Evolutionary conservation across 2,797 vertebrate genomes (phyloP).

Genomic region (Pelodytes ibericus): DNA sequence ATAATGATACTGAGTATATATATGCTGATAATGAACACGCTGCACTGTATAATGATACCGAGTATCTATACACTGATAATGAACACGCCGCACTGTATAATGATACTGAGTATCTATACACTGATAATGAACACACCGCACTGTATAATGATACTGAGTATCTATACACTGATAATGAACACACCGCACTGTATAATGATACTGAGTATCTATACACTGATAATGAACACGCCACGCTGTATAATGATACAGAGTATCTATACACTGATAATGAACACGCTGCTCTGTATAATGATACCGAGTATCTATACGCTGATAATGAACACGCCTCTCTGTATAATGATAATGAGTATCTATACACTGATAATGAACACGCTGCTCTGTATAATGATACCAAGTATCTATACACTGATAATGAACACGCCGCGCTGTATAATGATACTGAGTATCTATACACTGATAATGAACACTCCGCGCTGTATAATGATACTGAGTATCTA

Average conservation of each 20-base stretch:
- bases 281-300: constrained; percentile 9
- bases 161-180: no score
- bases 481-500: constrained; percentile 22
- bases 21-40: no score
- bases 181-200: no score
- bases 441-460: constrained; percentile 3
- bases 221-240: constrained; percentile 1
- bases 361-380: not conserved
- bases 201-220: constrained; percentile 22
- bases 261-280: constrained; percentile 10
- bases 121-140: no score
- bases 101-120: no score
- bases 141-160: no score
- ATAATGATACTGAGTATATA: no score
- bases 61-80: no score
- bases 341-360: not conserved
- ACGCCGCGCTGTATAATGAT: constrained; percentile 30
- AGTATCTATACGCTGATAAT: constrained; percentile 21
- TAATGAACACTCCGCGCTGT: not conserved
- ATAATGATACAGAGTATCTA: constrained; percentile 22
- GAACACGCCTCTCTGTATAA: constrained; percentile 4
- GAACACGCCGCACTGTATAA: no score
- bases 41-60: no score
- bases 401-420: no score
- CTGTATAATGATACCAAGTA: no score